phyloP scores from a whole-genome alignment of 1,140 invertebrate species.

The Leptestheria dahalacensis region DNA sequence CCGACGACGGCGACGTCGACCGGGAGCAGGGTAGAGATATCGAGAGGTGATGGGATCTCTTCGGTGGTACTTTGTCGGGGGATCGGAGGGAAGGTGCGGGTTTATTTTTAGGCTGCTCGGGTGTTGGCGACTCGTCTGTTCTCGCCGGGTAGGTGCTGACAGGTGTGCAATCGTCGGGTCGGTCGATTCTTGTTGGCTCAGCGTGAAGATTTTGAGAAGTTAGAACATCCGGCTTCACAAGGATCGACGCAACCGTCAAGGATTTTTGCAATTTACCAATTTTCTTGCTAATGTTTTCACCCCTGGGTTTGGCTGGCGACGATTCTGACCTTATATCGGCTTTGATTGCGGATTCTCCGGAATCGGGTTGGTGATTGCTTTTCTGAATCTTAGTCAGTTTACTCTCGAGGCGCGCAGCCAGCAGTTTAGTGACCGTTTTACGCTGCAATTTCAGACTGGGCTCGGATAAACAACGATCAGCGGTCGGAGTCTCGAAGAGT shows the following conservation, averaged over 20 bases:
- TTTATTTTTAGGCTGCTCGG: not conserved
- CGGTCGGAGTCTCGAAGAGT: not conserved
- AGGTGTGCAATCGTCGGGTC: not conserved
- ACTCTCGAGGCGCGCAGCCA: not conserved
- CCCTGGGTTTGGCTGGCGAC: too few relatives aligned
- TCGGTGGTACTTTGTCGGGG: too few relatives aligned
- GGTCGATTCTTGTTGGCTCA: not conserved
- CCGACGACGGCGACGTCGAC: not conserved
- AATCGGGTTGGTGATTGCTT: not conserved
- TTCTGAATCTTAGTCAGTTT: not conserved
- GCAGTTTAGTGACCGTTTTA: slow-evolving; percentile 1
- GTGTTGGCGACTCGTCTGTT: not conserved
- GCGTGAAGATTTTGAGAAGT: not conserved
- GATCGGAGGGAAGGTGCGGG: too few relatives aligned
- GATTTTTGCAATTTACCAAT: not conserved
- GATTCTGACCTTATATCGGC: too few relatives aligned
- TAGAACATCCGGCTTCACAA: not conserved
- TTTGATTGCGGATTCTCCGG: not conserved
- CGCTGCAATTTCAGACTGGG: not conserved
- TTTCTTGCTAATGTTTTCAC: not conserved
- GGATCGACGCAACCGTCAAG: not conserved
- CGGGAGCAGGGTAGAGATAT: not conserved
- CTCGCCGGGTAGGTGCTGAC: not conserved
- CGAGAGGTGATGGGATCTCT: not conserved
- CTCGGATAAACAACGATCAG: too few relatives aligned